phyloP scores from a whole-genome alignment of 1,140 invertebrate species.

The Drosophila sproati region DNA sequence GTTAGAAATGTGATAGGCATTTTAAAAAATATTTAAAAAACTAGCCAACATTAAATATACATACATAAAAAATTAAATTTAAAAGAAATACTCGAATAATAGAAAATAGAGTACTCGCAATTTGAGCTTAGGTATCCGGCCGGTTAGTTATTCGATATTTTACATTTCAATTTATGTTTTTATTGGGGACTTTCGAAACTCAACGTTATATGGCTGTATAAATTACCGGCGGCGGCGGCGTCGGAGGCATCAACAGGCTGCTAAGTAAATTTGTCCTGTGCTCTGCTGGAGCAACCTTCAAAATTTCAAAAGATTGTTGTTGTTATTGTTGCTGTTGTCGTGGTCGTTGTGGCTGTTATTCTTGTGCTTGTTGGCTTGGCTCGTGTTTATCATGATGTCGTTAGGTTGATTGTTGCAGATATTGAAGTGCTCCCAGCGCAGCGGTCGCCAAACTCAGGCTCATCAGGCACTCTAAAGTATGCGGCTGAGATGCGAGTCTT shows the following conservation, averaged over 20 bases:
- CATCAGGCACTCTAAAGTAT: constrained; percentile 11
- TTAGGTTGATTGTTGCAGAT: constrained; percentile 59
- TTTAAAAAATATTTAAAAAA: neutral
- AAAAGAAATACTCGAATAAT: no score
- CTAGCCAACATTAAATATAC: no score
- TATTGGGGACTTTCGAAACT: neutral
- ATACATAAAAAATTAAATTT: no score
- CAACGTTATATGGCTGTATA: constrained; percentile 47
- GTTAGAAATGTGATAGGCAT: neutral
- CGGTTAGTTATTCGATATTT: constrained; percentile 24
- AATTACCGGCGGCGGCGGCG: constrained; percentile 47
- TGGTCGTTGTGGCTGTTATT: constrained; percentile 20
- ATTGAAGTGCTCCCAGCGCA: constrained; percentile 33
- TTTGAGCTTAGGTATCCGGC: neutral
- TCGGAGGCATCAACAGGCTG: constrained; percentile 29
- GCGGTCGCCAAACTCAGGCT: constrained; percentile 22
- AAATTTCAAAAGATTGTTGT: constrained; percentile 72
- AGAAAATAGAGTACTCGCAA: neutral
- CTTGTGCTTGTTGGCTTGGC: constrained; percentile 10
- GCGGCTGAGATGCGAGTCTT: constrained; percentile 4
- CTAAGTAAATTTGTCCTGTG: constrained; percentile 32
- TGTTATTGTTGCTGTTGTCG: constrained; percentile 19
- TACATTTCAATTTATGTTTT: constrained; percentile 58
- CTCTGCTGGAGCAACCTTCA: constrained; percentile 53
- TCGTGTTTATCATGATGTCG: constrained; percentile 70